Conservation (phyloP, 2,113 vertebrate species). For the Cichladusa arquata region DNA sequence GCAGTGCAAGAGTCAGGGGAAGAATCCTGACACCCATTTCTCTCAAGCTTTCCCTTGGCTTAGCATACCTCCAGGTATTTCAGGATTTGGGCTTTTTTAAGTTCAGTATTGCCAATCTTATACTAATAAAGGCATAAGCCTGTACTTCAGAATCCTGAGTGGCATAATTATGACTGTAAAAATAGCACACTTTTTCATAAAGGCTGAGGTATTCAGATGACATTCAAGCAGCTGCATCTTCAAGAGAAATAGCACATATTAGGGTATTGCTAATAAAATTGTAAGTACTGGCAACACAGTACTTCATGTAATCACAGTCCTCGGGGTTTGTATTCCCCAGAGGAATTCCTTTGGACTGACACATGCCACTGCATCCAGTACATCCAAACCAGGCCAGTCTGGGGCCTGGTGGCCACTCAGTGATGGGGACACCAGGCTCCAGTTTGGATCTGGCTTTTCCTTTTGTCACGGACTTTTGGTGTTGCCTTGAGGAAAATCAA, state of each 20-base stretch:
- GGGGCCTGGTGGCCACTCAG: neutral
- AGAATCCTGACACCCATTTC: neutral
- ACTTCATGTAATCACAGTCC: constrained; percentile 23
- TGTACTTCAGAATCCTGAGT: constrained; percentile 55
- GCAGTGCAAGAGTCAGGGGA: neutral
- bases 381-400: neutral
- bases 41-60: neutral
- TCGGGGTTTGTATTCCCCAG: neutral
- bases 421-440: neutral
- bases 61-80: constrained; percentile 59
- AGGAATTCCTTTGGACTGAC: neutral
- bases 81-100: constrained; percentile 38
- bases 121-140: constrained; percentile 60
- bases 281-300: constrained; percentile 21
- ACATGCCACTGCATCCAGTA: neutral
- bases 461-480: accelerated
- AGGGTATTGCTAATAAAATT: constrained; percentile 46
- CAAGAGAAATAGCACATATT: constrained; percentile 52
- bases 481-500: neutral
- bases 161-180: constrained; percentile 58
- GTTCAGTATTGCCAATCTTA: constrained; percentile 31
- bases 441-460: neutral
- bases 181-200: constrained; percentile 64
- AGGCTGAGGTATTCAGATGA: constrained; percentile 66
- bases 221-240: constrained; percentile 66